phyloP scores from a whole-genome alignment of 2,113 vertebrate genomes.

The Fulmarus glacialis region DNA sequence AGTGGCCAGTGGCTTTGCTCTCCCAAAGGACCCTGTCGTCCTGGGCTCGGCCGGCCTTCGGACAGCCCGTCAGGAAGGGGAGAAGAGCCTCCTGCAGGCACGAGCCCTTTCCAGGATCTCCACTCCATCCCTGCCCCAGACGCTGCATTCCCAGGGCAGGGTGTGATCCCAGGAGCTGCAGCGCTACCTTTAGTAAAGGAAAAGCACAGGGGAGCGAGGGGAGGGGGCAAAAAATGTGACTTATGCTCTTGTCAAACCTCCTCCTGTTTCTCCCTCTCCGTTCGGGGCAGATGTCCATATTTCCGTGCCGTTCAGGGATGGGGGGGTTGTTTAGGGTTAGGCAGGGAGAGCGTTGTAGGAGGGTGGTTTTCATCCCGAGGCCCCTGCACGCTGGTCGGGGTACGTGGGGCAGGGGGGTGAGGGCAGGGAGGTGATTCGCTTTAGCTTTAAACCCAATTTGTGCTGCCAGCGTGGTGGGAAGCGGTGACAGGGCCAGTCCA shows the following conservation, averaged over 20 bases:
- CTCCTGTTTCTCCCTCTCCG: not conserved
- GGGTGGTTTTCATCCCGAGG: not conserved
- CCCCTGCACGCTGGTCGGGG: not conserved
- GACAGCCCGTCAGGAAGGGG: not conserved
- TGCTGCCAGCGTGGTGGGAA: not conserved
- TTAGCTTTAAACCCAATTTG: not conserved
- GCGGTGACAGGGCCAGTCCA: not conserved
- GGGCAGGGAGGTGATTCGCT: not conserved
- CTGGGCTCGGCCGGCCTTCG: not conserved
- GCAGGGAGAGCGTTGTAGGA: fast-evolving
- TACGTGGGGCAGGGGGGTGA: not conserved
- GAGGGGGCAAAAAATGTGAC: not conserved
- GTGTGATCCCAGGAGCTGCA: not conserved
- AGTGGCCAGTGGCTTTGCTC: not conserved
- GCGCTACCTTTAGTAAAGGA: not conserved
- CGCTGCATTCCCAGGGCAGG: not conserved
- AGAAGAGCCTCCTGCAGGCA: not conserved
- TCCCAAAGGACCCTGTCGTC: fast-evolving
- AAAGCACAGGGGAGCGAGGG: not conserved
- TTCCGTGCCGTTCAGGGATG: fast-evolving
- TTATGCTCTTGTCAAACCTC: not conserved
- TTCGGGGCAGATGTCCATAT: fast-evolving
- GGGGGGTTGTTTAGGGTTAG: not conserved
- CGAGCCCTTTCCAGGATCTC: not conserved
- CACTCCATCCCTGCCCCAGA: not conserved